phyloP scores from a whole-genome alignment of 2,113 vertebrate genomes.

The Leptocoma aspasia region DNA sequence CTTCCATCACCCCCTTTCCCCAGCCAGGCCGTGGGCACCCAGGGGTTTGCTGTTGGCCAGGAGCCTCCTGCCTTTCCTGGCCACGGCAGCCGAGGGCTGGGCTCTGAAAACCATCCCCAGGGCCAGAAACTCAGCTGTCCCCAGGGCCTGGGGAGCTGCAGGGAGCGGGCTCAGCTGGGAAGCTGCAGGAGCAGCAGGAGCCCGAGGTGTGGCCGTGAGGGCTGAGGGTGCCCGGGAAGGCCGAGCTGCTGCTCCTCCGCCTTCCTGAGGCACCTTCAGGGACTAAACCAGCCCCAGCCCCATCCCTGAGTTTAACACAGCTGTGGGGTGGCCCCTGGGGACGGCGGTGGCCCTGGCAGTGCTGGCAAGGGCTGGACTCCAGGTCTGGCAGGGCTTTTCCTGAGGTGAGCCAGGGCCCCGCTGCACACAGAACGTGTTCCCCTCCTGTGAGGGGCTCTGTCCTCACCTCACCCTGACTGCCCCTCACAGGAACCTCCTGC shows the following conservation, averaged over 20 bases:
- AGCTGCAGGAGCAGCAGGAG: not conserved
- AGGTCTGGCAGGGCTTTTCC: not conserved
- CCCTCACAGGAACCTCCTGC: not conserved
- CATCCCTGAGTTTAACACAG: not conserved
- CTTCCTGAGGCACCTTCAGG: not conserved
- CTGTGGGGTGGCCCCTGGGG: not conserved
- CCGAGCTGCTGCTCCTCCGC: not conserved
- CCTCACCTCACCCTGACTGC: not conserved
- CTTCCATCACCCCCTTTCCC: not conserved
- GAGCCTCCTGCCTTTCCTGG: not conserved
- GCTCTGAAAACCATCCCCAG: too few species aligned
- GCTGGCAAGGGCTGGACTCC: not conserved
- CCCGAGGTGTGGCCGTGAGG: not conserved
- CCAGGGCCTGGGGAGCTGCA: not conserved
- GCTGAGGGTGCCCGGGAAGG: too few species aligned
- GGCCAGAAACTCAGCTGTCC: too few species aligned
- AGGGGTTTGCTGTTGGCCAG: not conserved
- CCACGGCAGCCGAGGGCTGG: not conserved
- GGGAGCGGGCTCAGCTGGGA: not conserved
- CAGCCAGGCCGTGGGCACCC: not conserved
- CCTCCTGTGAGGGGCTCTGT: not conserved
- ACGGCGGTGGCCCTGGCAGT: not conserved
- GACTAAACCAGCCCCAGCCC: too few species aligned
- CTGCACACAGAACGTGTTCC: rapidly evolving
- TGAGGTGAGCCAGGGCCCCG: not conserved